These are phyloP conservation scores for Takifugu flavidus DNA, from an alignment of 2,113 vertebrate species.

Conservation along the genomic window DNA sequence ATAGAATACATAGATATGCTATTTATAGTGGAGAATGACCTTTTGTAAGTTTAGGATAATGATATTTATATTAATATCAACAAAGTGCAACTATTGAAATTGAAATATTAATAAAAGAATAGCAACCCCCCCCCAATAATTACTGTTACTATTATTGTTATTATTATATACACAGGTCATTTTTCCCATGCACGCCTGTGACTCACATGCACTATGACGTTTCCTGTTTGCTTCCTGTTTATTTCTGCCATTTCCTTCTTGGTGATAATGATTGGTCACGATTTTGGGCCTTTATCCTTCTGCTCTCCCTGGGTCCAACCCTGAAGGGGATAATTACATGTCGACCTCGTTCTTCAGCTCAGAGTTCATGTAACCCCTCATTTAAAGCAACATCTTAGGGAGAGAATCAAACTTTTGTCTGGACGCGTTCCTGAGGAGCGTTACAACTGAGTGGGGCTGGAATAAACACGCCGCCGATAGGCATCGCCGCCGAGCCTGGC, in stretches of 20 bases:
- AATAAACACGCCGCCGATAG: not conserved
- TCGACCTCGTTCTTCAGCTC: constrained; percentile 22
- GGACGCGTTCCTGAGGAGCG: not conserved
- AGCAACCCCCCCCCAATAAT: too few relatives aligned
- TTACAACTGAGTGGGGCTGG: not conserved
- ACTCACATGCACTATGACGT: constrained; percentile 12
- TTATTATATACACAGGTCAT: not conserved
- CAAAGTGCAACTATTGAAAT: too few relatives aligned
- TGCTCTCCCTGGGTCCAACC: constrained; percentile 16
- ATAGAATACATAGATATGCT: too few relatives aligned
- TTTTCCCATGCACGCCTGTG: constrained; percentile 2
- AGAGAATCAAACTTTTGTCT: constrained; percentile 4
- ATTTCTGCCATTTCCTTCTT: constrained; percentile 37
- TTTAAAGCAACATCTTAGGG: constrained; percentile 25
- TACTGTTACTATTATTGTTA: too few relatives aligned
- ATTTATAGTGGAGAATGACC: too few relatives aligned
- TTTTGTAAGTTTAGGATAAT: too few relatives aligned
- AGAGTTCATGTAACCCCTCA: constrained; percentile 44
- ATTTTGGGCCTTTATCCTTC: constrained; percentile 1
- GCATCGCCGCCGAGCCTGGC: not conserved
- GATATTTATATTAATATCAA: too few relatives aligned
- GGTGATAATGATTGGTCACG: constrained; percentile 13
- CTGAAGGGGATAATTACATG: constrained; percentile 29
- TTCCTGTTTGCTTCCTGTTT: constrained; percentile 39
- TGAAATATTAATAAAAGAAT: too few relatives aligned